Conservation (phyloP, 2,888 invertebrate genomes). For the Apamea epomidion region DNA sequence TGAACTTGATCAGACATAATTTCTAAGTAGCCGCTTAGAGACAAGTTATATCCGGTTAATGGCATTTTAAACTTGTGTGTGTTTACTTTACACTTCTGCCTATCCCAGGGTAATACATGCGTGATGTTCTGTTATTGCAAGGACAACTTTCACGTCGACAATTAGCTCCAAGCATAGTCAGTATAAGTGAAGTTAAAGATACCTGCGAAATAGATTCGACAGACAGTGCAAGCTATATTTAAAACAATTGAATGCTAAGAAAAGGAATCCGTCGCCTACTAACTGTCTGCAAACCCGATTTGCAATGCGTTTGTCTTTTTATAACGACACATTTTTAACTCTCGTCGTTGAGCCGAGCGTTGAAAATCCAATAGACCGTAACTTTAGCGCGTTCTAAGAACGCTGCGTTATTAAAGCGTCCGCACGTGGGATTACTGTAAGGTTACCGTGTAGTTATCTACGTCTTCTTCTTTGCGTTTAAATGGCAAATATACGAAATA, state of each 20-base stretch:
- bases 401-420: background rate
- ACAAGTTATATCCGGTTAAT: background rate
- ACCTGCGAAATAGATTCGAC: background rate
- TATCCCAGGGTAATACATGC: background rate
- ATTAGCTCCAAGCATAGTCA: background rate
- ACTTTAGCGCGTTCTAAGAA: too few species aligned
- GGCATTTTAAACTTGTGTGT: background rate
- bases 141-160: background rate
- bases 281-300: slow-evolving; percentile 23
- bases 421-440: background rate
- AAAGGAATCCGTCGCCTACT: slow-evolving; percentile 30
- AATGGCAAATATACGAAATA: background rate
- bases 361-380: background rate
- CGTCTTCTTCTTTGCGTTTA: background rate
- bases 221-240: slow-evolving; percentile 40
- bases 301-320: background rate
- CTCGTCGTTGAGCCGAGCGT: background rate
- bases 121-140: background rate
- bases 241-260: slow-evolving; percentile 43
- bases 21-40: background rate
- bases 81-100: background rate
- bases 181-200: slow-evolving; percentile 12
- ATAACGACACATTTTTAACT: background rate
- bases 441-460: background rate
- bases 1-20: background rate